Evolutionary conservation across 2,888 invertebrate species (phyloP), one percentile per base, ranked within the genome.

Genomic region (Epinotia bilunana): DNA sequence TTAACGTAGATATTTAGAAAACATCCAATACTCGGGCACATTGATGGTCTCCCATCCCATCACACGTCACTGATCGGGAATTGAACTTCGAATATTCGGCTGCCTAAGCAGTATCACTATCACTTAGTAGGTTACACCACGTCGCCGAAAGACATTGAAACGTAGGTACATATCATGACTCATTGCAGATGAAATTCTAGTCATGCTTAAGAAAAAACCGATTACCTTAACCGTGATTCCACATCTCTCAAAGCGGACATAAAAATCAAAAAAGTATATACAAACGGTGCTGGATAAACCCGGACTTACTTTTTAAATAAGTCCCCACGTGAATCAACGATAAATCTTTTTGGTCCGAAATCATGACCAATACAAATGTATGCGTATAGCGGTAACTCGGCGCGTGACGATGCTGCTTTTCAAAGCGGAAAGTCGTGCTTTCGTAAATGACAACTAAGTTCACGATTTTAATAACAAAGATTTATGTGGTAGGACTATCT

Each of bases 351-450:
- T 73, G 28, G 53, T 53, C 28, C 43, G 53, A 39, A 71, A 60
- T 53, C 71, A 61, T 61, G 70, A 71, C 20, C 43, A 39, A 23
- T 57, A 28, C 57, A 55, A 69, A 28, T 64, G 64, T 64, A 39
- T 33, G 55, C 68, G n/a, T 43, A 49, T 53, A 70, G 58, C 74
- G 74, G 64, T 61, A 58, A 53, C 12, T 16, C 20, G 4, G 64
- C 39, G 58, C 74, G 70, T 70, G 74, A 65, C 53, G 23, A 18
- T 20, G 60, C 4, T 49, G 11, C 53, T 55, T 58, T 64, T 43
- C 49, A 60, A 70, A 65, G 65, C 33, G 57, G 46, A 61, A 43
- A 74, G 61, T 75, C 74, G 71, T 75, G 74, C 55, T 68, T 39
- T 13, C 7, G 53, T 53, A 61, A 62, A 64, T 64, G 43, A 53